Base-by-base conservation (phyloP, 2,888 invertebrate species). In the Chalcis sispes region DNA sequence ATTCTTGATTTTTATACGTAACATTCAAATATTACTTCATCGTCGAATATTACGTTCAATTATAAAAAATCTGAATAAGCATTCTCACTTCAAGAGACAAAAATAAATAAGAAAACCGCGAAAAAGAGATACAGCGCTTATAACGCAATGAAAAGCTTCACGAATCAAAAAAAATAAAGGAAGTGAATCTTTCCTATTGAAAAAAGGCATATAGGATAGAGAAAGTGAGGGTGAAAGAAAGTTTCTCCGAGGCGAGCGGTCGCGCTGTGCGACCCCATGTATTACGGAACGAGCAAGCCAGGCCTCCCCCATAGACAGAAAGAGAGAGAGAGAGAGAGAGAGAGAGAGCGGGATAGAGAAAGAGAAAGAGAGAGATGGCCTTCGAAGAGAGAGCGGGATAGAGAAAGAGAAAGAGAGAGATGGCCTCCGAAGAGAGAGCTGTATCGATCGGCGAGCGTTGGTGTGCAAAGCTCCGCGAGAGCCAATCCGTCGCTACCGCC, bases 401-500 rank as follows among this genome's bases (percentile, higher is more conserved):
- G n/a, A n/a, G n/a, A n/a, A n/a, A n/a, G n/a, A n/a, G n/a, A n/a
- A n/a, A n/a, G n/a, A n/a, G n/a, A 7, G 36, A 46, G 46, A 5
- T n/a, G 13, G 46, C 46, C 13, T n/a, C 13, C 46, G 46, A 8
- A n/a, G 27, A 27, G 62, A 50, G 66, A 27, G 66, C 65, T 65
- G 65, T 65, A 65, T 65, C 65, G 65, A 65, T 65, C 65, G 36
- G 27, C n/a, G 46, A 20, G 3, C 59, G 23, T 36, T 52, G 27
- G 18, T 15, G 46, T n/a, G 25, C 25, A 7, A 36, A 18, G 29
- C 23, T 2, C 15, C 13, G 46, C n/a, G 13, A 50, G 36, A 32
- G 29, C 64, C 23, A 15, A 18, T 27, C 13, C 48, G 29, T 32
- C 48, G 18, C 50, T 32, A 48, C 64, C 64, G 50, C 32, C 65